Conservation (phyloP, 2,113 vertebrate species). For the Peromyscus californicus region DNA sequence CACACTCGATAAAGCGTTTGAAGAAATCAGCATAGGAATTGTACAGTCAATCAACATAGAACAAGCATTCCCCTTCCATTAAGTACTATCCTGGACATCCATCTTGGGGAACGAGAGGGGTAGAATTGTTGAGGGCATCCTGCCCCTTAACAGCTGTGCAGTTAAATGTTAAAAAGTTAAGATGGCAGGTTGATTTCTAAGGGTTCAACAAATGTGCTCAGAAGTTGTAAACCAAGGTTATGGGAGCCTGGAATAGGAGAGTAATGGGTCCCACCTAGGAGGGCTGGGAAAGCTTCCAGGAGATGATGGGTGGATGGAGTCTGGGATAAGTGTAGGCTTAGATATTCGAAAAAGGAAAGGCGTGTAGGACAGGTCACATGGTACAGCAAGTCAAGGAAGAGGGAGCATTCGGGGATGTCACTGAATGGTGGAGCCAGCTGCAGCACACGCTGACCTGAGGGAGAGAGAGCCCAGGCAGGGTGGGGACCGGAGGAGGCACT, state of each 20-base stretch:
- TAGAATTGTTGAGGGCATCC: neutral
- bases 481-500: fast-evolving
- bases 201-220: neutral
- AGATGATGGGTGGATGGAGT: neutral
- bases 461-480: neutral
- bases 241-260: neutral
- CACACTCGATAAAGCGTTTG: neutral
- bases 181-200: neutral
- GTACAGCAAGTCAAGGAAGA: neutral
- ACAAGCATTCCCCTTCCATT: neutral
- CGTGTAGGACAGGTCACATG: neutral
- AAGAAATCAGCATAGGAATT: neutral
- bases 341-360: neutral
- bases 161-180: no score
- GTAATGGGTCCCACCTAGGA: neutral
- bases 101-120: neutral
- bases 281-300: neutral
- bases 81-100: neutral
- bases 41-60: neutral
- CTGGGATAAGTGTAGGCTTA: neutral
- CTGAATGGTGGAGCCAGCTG: neutral
- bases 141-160: neutral
- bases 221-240: neutral
- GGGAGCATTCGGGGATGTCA: no score
- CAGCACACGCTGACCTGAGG: fast-evolving